phyloP scores from a whole-genome alignment of 2,797 vertebrate species.

The Psittacula derbiana region DNA sequence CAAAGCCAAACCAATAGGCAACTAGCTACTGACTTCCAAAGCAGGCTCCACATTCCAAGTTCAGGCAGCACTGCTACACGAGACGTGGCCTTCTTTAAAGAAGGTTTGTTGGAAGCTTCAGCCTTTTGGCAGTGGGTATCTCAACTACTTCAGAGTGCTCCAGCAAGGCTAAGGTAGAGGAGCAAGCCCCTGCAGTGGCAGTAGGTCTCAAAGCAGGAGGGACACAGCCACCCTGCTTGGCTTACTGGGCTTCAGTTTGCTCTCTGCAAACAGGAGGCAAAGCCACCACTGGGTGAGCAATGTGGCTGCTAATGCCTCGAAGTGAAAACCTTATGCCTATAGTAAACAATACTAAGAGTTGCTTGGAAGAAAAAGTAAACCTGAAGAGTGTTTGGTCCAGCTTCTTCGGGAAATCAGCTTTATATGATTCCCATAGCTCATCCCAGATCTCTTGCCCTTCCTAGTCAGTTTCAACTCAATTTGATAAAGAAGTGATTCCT shows the following conservation, averaged over 20 bases:
- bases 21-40: background rate
- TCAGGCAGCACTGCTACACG: background rate
- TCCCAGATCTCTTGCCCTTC: background rate
- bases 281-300: background rate
- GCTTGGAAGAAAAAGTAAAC: background rate
- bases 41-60: fast-evolving
- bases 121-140: background rate
- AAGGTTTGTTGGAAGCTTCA: background rate
- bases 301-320: background rate
- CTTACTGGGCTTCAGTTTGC: background rate
- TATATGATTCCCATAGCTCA: background rate
- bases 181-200: fast-evolving
- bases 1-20: background rate
- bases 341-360: background rate
- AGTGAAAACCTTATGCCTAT: background rate
- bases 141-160: background rate
- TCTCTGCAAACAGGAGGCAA: background rate
- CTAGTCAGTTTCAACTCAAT: background rate
- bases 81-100: background rate
- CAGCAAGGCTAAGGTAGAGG: background rate
- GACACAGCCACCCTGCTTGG: background rate
- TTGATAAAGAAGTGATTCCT: background rate
- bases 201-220: background rate
- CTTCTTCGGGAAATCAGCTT: background rate
- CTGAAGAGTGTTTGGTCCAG: background rate